Conservation (phyloP, 2,797 vertebrate species). For the Myotis planiceps region DNA sequence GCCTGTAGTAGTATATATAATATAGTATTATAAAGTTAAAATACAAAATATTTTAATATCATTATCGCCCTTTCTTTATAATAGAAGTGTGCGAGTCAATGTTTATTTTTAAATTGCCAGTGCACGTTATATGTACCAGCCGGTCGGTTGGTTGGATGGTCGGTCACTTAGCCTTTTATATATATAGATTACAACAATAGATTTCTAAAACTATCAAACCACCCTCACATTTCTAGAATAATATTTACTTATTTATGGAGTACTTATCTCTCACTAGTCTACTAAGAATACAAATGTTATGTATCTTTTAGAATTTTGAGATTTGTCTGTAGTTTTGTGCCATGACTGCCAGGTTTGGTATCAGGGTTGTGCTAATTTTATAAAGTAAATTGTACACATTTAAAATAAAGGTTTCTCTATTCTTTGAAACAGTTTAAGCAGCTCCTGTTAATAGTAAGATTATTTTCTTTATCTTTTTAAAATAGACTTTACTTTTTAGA, state of each 20-base stretch:
- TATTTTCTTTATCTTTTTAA: not conserved
- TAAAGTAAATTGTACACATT: not conserved
- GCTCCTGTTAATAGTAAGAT: not conserved
- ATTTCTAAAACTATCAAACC: not conserved
- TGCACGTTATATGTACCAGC: too few species aligned
- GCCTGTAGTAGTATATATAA: too few species aligned
- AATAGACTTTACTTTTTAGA: not conserved
- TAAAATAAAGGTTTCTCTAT: not conserved
- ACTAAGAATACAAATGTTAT: not conserved
- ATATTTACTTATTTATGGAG: not conserved
- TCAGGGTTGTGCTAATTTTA: not conserved
- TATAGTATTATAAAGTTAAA: too few species aligned
- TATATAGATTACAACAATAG: not conserved
- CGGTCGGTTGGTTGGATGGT: too few species aligned
- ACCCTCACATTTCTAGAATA: slow-evolving; percentile 8
- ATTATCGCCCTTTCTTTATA: too few species aligned
- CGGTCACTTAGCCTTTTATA: too few species aligned
- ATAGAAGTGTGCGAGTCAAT: too few species aligned
- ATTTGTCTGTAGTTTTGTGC: not conserved
- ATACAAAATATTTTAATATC: too few species aligned
- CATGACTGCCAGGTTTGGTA: not conserved
- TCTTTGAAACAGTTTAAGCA: not conserved
- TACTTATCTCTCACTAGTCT: not conserved
- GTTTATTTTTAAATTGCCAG: too few species aligned
- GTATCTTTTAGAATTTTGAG: not conserved